These are phyloP conservation scores for Hedychridium roseum DNA, from an alignment of 2,888 invertebrate genomes.

Conservation along the genomic window DNA sequence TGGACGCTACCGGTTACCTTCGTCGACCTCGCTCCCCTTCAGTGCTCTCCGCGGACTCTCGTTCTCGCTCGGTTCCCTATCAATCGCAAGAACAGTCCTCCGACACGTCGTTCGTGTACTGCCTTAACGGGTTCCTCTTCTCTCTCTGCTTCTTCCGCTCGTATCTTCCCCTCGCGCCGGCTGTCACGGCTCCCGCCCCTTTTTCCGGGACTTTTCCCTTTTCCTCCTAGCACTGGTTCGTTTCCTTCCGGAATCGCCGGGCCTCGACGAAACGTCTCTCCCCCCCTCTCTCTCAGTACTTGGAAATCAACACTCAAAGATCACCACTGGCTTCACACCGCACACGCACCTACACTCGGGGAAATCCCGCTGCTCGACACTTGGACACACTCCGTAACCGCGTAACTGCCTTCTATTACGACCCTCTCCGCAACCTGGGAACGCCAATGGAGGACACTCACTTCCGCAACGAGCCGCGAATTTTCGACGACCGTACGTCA, in stretches of 20 bases:
- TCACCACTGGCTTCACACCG: too few relatives aligned
- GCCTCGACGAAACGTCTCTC: too few relatives aligned
- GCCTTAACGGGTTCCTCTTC: conserved; percentile 45
- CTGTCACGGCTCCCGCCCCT: conserved; percentile 8
- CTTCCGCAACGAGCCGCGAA: too few relatives aligned
- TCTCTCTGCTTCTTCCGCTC: conserved; percentile 9
- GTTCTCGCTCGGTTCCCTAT: conserved; percentile 29
- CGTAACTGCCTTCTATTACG: too few relatives aligned
- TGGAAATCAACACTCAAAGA: too few relatives aligned
- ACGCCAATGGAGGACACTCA: too few relatives aligned
- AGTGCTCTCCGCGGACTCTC: neutral
- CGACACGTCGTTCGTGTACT: conserved; percentile 38
- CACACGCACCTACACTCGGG: too few relatives aligned
- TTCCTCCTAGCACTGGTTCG: conserved; percentile 9
- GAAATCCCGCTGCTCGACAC: too few relatives aligned
- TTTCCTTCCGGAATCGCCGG: conserved; percentile 39
- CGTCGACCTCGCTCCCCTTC: conserved; percentile 25
- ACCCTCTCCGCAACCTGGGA: too few relatives aligned
- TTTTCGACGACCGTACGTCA: too few relatives aligned
- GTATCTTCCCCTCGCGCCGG: conserved; percentile 1
- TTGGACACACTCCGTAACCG: too few relatives aligned
- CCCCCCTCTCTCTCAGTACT: too few relatives aligned
- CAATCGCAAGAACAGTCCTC: conserved; percentile 44
- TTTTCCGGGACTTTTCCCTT: conserved; percentile 2
- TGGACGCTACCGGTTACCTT: conserved; percentile 36